These are phyloP conservation scores for Crocallis elinguaria DNA, from an alignment of 2,888 invertebrate species.

Conservation along the genomic window DNA sequence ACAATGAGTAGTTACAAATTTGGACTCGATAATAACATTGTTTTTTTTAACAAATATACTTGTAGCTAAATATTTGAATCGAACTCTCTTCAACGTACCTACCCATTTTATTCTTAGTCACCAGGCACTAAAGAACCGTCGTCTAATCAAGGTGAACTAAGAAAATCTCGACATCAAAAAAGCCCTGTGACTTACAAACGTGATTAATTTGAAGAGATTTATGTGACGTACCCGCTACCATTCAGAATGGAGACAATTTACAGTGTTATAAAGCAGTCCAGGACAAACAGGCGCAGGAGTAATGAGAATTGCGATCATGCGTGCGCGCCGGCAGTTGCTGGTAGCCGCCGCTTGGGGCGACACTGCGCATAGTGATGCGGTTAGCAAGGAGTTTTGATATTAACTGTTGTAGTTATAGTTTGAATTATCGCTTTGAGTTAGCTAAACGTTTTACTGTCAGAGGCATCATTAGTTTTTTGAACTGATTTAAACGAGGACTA, in stretches of 20 bases:
- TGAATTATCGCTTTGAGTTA: no score
- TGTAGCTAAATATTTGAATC: no score
- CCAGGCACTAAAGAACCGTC: no score
- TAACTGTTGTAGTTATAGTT: not conserved
- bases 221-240: constrained; percentile 41
- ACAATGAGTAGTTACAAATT: no score
- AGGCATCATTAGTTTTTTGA: no score
- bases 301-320: constrained; percentile 53
- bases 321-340: constrained; percentile 42
- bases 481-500: no score
- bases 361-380: constrained; percentile 39
- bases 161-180: constrained; percentile 3
- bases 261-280: constrained; percentile 68
- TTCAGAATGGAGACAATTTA: constrained; percentile 58
- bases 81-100: no score
- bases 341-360: constrained; percentile 41
- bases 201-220: constrained; percentile 36
- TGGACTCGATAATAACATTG: no score
- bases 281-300: constrained; percentile 54
- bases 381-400: no score
- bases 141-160: not conserved
- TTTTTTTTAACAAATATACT: no score
- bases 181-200: constrained; percentile 26
- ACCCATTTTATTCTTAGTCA: no score
- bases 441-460: no score